Conservation (phyloP, 2,888 invertebrate species). For the Acrocyrtus sp. region DNA sequence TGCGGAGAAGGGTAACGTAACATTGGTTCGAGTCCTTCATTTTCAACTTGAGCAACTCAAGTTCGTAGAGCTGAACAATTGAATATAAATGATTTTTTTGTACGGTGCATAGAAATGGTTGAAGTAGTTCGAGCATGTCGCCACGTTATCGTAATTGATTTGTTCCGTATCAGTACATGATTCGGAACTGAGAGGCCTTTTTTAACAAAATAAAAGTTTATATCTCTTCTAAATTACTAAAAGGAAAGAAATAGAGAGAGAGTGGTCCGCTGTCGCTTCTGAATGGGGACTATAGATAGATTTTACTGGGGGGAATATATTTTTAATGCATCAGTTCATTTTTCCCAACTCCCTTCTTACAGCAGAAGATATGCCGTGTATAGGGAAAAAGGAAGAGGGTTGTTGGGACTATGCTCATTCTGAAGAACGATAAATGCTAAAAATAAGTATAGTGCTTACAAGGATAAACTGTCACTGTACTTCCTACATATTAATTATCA, state of each 20-base stretch:
- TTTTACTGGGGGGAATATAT: not conserved
- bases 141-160: slow-evolving; percentile 63
- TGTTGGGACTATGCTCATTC: no score
- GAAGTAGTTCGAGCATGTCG: slow-evolving; percentile 53
- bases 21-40: slow-evolving; percentile 17
- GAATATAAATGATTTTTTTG: slow-evolving; percentile 29
- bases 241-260: no score
- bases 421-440: no score
- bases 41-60: slow-evolving; percentile 16
- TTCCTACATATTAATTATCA: no score
- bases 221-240: not conserved
- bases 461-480: no score
- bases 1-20: no score
- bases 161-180: slow-evolving; percentile 58
- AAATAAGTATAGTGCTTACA: no score
- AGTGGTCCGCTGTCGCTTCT: slow-evolving; percentile 3
- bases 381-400: no score
- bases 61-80: slow-evolving; percentile 24
- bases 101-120: slow-evolving; percentile 18
- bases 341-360: no score
- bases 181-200: slow-evolving; percentile 48
- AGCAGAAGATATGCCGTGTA: no score
- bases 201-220: no score
- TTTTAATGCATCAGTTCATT: no score
- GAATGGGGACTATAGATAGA: not conserved